Percentiles rank a stretch among this genome's conserved stretches.
Evolutionary conservation across 2,113 vertebrate species (phyloP).

Genomic region (Anarhynchus alexandrinus): DNA sequence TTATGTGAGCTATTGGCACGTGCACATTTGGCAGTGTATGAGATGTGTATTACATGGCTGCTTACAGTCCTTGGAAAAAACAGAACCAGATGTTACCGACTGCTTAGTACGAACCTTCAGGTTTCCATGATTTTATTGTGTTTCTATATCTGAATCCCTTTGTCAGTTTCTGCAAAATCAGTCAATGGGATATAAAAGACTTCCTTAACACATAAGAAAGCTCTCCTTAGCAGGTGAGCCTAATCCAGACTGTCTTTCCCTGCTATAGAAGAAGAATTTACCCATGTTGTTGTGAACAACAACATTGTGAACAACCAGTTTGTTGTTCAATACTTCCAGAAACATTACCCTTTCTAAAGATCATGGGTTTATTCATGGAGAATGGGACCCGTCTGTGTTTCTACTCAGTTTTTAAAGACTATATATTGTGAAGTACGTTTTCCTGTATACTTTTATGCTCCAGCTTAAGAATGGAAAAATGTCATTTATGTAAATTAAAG

Average conservation of each 20-base stretch:
- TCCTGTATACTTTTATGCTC: background rate
- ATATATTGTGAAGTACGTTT: background rate
- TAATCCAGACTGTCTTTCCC: background rate
- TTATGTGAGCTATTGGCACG: background rate
- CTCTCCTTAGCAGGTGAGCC: background rate
- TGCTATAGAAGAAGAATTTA: background rate
- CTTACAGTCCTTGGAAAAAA: background rate
- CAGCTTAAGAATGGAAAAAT: background rate
- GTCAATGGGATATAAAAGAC: background rate
- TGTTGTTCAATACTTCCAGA: background rate
- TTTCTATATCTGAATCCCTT: background rate
- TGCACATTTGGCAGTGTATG: background rate
- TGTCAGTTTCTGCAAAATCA: background rate
- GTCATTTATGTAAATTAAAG: background rate
- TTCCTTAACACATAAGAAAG: background rate
- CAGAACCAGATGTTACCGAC: background rate
- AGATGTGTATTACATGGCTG: background rate
- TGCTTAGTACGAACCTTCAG: background rate
- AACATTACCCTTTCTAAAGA: background rate
- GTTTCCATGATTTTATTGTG: background rate
- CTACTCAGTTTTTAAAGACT: background rate
- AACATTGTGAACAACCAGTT: background rate
- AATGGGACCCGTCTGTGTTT: background rate
- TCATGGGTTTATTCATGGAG: background rate
- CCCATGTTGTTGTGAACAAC: background rate